A percentile compares a stretch with the other conserved stretches of the same genome.
Conservation (phyloP, 2,888 invertebrate genomes). For the Drosophila greeni region DNA sequence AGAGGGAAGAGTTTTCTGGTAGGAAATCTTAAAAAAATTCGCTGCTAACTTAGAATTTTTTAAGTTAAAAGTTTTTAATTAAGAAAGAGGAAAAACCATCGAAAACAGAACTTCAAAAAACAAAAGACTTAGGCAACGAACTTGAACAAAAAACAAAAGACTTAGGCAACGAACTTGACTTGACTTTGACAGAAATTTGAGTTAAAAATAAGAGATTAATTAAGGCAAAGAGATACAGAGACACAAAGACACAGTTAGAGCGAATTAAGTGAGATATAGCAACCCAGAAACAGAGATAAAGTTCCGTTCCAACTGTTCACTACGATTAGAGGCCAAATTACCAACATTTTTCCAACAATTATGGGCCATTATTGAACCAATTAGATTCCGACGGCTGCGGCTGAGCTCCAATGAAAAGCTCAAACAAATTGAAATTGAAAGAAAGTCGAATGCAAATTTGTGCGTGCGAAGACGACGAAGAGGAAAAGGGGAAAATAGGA, state of each 20-base stretch:
- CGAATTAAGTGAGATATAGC: too few species aligned
- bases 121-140: background rate
- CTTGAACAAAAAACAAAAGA: constrained; percentile 59
- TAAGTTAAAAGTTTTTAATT: too few species aligned
- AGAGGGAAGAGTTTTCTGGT: too few species aligned
- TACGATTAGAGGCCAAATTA: constrained; percentile 62
- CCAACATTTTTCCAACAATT: constrained; percentile 62
- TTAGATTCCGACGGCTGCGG: constrained; percentile 18
- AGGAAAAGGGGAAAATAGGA: too few species aligned
- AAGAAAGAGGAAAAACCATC: too few species aligned
- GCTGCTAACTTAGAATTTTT: too few species aligned
- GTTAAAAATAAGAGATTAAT: background rate
- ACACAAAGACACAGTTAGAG: background rate
- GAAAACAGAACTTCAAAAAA: background rate
- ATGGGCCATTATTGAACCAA: constrained; percentile 62
- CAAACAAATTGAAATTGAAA: constrained; percentile 48
- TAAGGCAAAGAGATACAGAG: background rate
- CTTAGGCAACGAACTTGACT: constrained; percentile 70
- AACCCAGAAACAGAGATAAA: constrained; percentile 1
- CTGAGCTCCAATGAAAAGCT: constrained; percentile 25
- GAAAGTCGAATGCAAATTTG: constrained; percentile 65
- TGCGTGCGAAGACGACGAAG: too few species aligned
- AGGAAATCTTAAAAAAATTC: too few species aligned
- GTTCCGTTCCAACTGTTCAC: constrained; percentile 27
- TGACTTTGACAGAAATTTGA: background rate